Evolutionary conservation across 2,888 invertebrate genomes (phyloP), one percentile per base, ranked within the genome.

Genomic region (Catotricha subobsoleta): DNA sequence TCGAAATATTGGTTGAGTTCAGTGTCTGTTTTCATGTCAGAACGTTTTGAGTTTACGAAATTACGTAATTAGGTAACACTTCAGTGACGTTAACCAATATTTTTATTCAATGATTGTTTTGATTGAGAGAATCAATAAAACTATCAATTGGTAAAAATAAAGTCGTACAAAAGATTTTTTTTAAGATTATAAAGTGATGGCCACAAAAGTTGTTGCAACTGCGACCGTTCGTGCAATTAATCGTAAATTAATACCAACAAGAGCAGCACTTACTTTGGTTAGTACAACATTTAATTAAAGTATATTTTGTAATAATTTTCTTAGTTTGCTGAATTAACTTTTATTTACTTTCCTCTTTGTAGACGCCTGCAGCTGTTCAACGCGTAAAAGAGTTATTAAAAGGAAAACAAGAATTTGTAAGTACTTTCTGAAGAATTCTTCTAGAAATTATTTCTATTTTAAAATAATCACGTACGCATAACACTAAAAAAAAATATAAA

Each of bases 201-300:
- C 82, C 59, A 74, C 80, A 48, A 78, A 75, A 69, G 70, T 75
- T 46, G 74, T 81, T 53, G 86, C 81, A 45, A 79, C 86, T 57
- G 91, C 91, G 21, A 88, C 90, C 42, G 87, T 92, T 21, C 73
- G 86, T 51, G 86, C 90, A 48, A 78, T 88, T 20, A 78, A 77
- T 50, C 73, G 83, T 55, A 75, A 72, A 61, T 60, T 82, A 46
- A 60, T 84, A 46, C 79, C 91, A n/a, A 76, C 79, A 34, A 69
- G 88, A 52, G 83, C 90, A 48, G 91, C 92, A 3, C 64, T 94
- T 41, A 74, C 80, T 47, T 64, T 94, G 55, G 65, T 62, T 57
- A 52, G 53, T 45, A n/a, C 9, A 27, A 41, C 13, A 41, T 69
- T 68, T 53, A 58, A 59, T 57, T 30, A 23, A 30, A 41, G 12